phyloP scores from a whole-genome alignment of 1,140 invertebrate species.

The Goniozus legneri region DNA sequence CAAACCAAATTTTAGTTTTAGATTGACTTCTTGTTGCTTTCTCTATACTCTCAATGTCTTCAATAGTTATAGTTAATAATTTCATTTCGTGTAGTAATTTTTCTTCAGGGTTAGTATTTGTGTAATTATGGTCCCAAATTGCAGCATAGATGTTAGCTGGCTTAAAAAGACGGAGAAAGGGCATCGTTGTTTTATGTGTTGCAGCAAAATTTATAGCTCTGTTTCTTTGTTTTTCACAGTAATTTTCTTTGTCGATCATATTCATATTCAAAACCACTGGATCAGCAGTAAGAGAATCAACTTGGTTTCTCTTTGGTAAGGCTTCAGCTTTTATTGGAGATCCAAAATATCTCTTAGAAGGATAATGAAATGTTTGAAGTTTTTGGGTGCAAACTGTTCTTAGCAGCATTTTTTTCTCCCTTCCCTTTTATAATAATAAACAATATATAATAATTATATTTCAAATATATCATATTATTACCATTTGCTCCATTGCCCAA shows the following conservation, averaged over 20 bases:
- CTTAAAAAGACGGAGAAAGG: neutral
- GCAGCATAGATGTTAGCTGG: neutral
- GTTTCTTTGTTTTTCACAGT: neutral
- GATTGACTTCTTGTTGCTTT: neutral
- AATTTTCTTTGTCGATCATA: slow-evolving; percentile 1
- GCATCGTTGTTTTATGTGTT: neutral
- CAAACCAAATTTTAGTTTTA: neutral
- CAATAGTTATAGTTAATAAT: neutral
- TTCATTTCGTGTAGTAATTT: neutral
- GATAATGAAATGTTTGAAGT: slow-evolving; percentile 6
- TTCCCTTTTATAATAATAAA: neutral
- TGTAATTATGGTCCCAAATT: neutral
- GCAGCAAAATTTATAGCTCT: neutral
- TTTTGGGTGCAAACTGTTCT: slow-evolving; percentile 7
- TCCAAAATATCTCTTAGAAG: neutral
- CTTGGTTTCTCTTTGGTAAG: slow-evolving; percentile 3
- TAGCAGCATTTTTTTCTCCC: slow-evolving; percentile 3
- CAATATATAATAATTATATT: neutral
- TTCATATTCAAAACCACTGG: slow-evolving; percentile 4
- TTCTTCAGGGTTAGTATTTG: neutral
- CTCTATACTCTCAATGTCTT: neutral
- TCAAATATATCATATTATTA: too few relatives aligned
- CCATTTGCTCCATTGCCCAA: slow-evolving; percentile 6
- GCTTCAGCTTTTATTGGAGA: slow-evolving; percentile 6
- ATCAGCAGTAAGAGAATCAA: neutral